phyloP scores from a whole-genome alignment of 2,113 vertebrate species.

The Thryonomys swinderianus region DNA sequence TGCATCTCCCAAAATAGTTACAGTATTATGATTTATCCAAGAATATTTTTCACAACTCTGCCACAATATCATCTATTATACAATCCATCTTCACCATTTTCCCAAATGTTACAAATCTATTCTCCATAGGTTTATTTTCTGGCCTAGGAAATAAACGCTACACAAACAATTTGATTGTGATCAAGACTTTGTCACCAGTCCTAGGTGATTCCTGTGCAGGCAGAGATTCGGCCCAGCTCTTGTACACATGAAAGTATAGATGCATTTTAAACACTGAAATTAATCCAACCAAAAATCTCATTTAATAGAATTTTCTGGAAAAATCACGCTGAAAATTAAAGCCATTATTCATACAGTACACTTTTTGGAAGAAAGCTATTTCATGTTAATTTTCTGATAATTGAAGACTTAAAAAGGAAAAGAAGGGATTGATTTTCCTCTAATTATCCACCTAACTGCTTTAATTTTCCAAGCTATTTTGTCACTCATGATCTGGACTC shows the following conservation, averaged over 20 bases:
- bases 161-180: not conserved
- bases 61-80: not conserved
- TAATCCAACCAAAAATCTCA: constrained; percentile 40
- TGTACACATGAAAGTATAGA: not conserved
- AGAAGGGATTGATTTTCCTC: constrained; percentile 41
- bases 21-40: not conserved
- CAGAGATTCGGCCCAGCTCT: not conserved
- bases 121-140: constrained; percentile 35
- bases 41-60: not conserved
- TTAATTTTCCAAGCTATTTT: constrained; percentile 50
- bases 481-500: constrained; percentile 35
- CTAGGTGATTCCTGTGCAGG: not conserved
- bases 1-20: not conserved
- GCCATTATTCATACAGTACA: constrained; percentile 68
- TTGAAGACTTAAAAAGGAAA: constrained; percentile 35
- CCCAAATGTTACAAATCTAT: not conserved
- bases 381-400: constrained; percentile 71
- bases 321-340: constrained; percentile 69
- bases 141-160: not conserved
- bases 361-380: constrained; percentile 61
- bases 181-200: not conserved
- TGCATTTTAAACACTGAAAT: not conserved
- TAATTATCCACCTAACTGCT: constrained; percentile 75
- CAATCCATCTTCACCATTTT: not conserved
- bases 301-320: constrained; percentile 34